A percentile compares a stretch with the other conserved stretches of the same genome.
Evolutionary conservation across 2,888 invertebrate species (phyloP).

Genomic region (Monoplex corrugatus): DNA sequence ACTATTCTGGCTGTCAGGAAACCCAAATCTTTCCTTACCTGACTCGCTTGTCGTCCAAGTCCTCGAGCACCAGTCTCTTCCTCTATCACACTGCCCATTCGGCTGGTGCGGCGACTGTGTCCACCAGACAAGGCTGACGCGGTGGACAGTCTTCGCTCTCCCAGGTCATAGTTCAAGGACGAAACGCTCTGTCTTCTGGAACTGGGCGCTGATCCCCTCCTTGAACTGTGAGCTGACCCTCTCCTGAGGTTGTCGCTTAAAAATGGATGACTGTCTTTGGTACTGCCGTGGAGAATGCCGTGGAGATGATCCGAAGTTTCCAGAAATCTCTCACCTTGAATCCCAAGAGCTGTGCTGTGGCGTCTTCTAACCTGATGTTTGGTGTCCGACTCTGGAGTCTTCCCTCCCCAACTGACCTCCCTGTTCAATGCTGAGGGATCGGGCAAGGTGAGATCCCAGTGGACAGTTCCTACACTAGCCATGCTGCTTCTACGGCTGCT

Average conservation of each 20-base stretch:
- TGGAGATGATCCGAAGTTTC: background rate
- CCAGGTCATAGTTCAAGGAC: background rate
- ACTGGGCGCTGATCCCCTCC: background rate
- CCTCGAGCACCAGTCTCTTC: background rate
- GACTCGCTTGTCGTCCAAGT: background rate
- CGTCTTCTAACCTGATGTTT: background rate
- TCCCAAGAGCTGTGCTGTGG: background rate
- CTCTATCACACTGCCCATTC: background rate
- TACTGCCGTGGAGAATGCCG: background rate
- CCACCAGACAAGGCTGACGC: background rate
- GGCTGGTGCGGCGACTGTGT: background rate
- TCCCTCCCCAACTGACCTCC: constrained; percentile 20
- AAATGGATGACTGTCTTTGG: background rate
- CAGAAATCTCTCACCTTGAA: background rate
- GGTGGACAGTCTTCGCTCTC: background rate
- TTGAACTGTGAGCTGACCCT: background rate
- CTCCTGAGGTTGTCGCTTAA: too few species aligned
- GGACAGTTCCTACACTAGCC: background rate
- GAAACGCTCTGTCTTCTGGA: background rate
- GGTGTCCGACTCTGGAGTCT: background rate
- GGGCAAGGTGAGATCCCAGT: background rate
- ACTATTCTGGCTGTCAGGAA: too few species aligned
- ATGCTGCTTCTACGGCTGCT: constrained; percentile 18
- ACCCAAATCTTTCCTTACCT: too few species aligned
- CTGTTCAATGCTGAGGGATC: background rate